phyloP scores from a whole-genome alignment of 2,888 invertebrate genomes.

The Stenoptilia bipunctidactyla region DNA sequence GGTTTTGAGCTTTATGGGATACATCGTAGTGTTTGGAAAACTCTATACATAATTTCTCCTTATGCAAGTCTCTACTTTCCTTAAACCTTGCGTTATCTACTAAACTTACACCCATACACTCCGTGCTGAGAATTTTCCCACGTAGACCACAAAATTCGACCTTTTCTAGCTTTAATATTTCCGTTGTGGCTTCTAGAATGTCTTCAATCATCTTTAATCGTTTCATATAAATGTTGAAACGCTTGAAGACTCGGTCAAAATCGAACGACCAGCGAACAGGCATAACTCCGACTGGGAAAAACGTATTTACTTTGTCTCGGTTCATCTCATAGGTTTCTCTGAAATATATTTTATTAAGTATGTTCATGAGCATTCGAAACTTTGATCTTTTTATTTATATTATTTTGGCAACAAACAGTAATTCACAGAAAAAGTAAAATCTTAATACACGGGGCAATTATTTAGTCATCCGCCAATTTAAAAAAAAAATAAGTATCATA shows the following conservation, averaged over 20 bases:
- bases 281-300: constrained; percentile 65
- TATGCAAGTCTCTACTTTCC: too few species aligned
- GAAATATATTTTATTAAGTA: too few species aligned
- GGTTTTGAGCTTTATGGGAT: too few species aligned
- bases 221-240: constrained; percentile 74
- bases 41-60: too few species aligned
- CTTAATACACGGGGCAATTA: too few species aligned
- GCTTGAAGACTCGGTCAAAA: constrained; percentile 76
- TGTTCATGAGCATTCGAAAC: too few species aligned
- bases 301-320: constrained; percentile 63
- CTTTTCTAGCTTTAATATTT: constrained; percentile 89
- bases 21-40: too few species aligned
- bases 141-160: constrained; percentile 81
- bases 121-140: constrained; percentile 71
- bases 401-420: not conserved
- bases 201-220: constrained; percentile 75
- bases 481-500: too few species aligned
- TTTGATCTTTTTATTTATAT: too few species aligned
- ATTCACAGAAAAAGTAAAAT: too few species aligned
- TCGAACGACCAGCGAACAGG: constrained; percentile 83
- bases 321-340: constrained; percentile 67
- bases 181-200: constrained; percentile 81
- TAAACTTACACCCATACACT: constrained; percentile 54
- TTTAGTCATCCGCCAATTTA: too few species aligned
- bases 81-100: too few species aligned